These are phyloP conservation scores for Acanthiza pusilla DNA, from an alignment of 2,797 vertebrate species.

Conservation along the genomic window DNA sequence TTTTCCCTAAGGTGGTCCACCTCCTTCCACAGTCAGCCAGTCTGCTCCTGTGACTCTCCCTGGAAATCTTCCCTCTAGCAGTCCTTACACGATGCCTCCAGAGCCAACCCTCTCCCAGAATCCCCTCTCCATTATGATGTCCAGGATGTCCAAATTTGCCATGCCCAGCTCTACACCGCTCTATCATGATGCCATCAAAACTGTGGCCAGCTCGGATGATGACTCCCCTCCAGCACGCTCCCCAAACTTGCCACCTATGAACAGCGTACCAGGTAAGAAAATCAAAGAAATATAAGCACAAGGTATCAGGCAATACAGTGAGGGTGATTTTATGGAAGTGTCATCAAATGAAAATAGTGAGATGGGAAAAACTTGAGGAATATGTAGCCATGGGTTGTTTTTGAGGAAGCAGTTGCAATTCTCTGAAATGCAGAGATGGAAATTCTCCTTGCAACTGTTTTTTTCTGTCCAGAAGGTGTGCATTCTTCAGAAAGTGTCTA, in stretches of 20 bases:
- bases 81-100: slow-evolving; percentile 93
- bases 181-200: slow-evolving; percentile 99
- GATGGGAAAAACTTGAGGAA: background rate
- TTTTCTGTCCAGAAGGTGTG: background rate
- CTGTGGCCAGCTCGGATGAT: slow-evolving; percentile 97
- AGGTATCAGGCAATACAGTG: background rate
- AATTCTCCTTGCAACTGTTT: background rate
- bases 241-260: slow-evolving; percentile 94
- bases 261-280: slow-evolving; percentile 87
- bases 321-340: background rate
- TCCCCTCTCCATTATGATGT: slow-evolving; percentile 99
- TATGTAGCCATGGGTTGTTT: background rate
- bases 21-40: slow-evolving; percentile 87
- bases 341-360: background rate
- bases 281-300: background rate
- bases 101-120: slow-evolving; percentile 98
- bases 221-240: slow-evolving; percentile 97
- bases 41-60: slow-evolving; percentile 89
- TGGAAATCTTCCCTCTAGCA: slow-evolving; percentile 92
- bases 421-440: background rate
- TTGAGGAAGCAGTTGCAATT: background rate
- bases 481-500: background rate
- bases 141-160: slow-evolving; percentile 99
- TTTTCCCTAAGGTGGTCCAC: slow-evolving; percentile 83
- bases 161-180: slow-evolving; percentile 99